phyloP scores from a whole-genome alignment of 2,113 vertebrate genomes.

The Arenaria interpres region DNA sequence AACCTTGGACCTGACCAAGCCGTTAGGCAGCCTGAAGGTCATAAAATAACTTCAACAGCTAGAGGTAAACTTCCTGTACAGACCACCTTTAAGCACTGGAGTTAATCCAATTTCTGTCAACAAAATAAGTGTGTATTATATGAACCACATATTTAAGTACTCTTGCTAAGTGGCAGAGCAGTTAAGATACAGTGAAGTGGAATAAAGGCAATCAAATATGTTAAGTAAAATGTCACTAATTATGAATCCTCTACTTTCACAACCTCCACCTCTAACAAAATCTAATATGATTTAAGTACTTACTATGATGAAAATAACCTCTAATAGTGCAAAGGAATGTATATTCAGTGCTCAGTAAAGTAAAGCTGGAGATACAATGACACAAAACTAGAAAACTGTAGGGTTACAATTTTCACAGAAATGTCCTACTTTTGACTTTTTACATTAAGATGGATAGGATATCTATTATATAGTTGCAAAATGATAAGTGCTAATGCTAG shows the following conservation, averaged over 20 bases:
- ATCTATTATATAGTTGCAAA: background rate
- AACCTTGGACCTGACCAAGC: background rate
- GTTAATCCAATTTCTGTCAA: background rate
- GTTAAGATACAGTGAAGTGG: background rate
- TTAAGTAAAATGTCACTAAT: background rate
- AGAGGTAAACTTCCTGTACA: background rate
- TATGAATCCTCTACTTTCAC: background rate
- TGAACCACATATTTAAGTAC: background rate
- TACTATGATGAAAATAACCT: background rate
- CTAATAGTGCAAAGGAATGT: background rate
- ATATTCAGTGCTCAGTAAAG: background rate
- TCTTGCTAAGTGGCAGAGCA: background rate
- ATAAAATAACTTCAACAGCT: background rate
- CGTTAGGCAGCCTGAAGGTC: background rate
- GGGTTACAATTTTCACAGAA: background rate
- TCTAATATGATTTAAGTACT: background rate
- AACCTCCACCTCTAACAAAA: background rate
- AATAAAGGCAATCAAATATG: background rate
- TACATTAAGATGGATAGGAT: background rate
- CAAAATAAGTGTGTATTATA: background rate
- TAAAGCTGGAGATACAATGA: background rate
- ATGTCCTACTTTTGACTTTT: background rate
- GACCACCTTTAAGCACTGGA: background rate
- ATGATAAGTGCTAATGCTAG: background rate
- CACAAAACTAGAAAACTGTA: background rate